These are phyloP conservation scores for Drosophila subobscura DNA, from an alignment of 1,140 invertebrate species.

Conservation along the genomic window DNA sequence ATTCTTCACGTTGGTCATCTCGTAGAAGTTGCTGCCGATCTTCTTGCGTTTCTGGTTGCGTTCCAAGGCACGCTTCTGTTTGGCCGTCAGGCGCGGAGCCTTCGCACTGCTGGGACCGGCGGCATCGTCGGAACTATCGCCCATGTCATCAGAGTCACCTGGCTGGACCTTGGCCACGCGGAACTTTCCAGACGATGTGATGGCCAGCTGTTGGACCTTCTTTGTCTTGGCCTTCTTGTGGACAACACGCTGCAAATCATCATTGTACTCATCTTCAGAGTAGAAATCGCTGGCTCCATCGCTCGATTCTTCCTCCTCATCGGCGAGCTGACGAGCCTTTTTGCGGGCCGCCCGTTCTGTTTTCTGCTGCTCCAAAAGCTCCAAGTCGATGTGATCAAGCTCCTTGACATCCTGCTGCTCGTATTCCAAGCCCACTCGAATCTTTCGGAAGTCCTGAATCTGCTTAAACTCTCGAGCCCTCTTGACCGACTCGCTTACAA, in stretches of 20 bases:
- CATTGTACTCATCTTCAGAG: conserved; percentile 86
- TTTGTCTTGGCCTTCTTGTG: conserved; percentile 84
- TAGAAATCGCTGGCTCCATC: conserved; percentile 87
- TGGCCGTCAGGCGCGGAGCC: conserved; percentile 88
- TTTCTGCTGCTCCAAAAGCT: conserved; percentile 85
- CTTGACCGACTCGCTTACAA: conserved; percentile 78
- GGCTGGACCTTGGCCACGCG: conserved; percentile 78
- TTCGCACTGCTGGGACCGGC: conserved; percentile 55
- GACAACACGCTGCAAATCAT: conserved; percentile 76
- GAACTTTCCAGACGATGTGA: conserved; percentile 86
- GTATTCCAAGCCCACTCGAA: conserved; percentile 90
- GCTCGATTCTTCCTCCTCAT: conserved; percentile 81
- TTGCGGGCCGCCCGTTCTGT: conserved; percentile 83
- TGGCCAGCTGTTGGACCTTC: conserved; percentile 82
- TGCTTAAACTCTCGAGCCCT: conserved; percentile 79
- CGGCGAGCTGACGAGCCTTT: conserved; percentile 69
- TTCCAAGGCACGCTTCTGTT: conserved; percentile 90
- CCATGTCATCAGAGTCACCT: conserved; percentile 57
- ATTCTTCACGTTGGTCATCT: conserved; percentile 96
- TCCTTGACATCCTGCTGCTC: conserved; percentile 87
- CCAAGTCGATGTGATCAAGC: conserved; percentile 85
- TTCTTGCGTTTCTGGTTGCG: conserved; percentile 91
- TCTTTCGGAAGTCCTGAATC: conserved; percentile 92
- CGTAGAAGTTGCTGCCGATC: conserved; percentile 96
- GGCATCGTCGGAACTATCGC: conserved; percentile 83